phyloP scores from a whole-genome alignment of 2,888 invertebrate genomes.

The Argynnis bischoffii region DNA sequence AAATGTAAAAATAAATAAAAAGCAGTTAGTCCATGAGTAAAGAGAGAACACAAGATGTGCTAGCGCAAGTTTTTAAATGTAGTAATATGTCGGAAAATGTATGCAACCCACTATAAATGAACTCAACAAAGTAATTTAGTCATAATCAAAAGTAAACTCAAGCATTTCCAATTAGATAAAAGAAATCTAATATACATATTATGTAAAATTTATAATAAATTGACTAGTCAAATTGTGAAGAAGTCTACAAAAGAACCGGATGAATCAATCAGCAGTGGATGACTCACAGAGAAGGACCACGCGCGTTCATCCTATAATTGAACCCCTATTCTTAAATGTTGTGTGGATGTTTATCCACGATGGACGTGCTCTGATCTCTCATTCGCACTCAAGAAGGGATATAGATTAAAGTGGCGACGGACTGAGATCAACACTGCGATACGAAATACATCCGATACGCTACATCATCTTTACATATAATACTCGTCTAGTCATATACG shows the following conservation, averaged over 20 bases:
- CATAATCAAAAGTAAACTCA: too few relatives aligned
- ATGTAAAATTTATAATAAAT: slow-evolving; percentile 25
- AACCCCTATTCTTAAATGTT: slow-evolving; percentile 54
- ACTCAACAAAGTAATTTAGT: too few relatives aligned
- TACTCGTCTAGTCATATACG: slow-evolving; percentile 25
- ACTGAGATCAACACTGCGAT: slow-evolving; percentile 47
- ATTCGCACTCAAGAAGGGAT: slow-evolving; percentile 47
- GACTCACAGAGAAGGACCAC: slow-evolving; percentile 64
- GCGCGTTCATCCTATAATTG: slow-evolving; percentile 54
- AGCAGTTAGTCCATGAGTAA: slow-evolving; percentile 56
- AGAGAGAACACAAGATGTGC: slow-evolving; percentile 45
- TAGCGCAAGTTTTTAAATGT: slow-evolving; percentile 38
- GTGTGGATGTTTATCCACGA: slow-evolving; percentile 43
- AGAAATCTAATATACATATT: neutral
- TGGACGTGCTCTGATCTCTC: slow-evolving; percentile 48
- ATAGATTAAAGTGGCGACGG: slow-evolving; percentile 43
- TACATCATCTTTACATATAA: slow-evolving; percentile 40
- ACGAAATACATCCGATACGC: slow-evolving; percentile 41
- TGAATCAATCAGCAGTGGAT: slow-evolving; percentile 72
- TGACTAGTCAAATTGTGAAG: slow-evolving; percentile 64
- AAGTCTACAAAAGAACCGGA: slow-evolving; percentile 70
- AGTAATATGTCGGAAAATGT: slow-evolving; percentile 7
- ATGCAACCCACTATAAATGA: neutral
- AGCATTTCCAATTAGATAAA: neutral
- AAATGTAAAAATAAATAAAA: slow-evolving; percentile 61